Evolutionary conservation across 2,888 invertebrate species (phyloP).

Genomic region (Lasioglossum leucozonium): DNA sequence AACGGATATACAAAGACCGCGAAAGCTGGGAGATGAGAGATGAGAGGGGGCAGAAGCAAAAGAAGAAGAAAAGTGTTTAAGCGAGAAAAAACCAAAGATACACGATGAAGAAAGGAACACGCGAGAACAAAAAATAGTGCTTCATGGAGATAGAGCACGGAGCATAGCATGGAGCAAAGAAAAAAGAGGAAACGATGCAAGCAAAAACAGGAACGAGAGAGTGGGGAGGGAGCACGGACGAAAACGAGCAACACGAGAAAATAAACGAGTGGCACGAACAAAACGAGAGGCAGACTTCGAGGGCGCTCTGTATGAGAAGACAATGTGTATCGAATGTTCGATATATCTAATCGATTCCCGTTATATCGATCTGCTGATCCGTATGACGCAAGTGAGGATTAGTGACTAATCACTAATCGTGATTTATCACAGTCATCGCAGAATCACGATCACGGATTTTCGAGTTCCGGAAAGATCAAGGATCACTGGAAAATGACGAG

Average conservation of each 20-base stretch:
- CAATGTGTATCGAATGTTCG: constrained; percentile 33
- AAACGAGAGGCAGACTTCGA: constrained; percentile 28
- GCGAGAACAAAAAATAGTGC: neutral
- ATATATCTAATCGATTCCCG: too few species aligned
- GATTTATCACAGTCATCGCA: too few species aligned
- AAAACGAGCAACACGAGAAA: neutral
- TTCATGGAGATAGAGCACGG: constrained; percentile 10
- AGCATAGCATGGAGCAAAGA: neutral
- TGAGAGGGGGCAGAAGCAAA: neutral
- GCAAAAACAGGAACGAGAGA: constrained; percentile 14
- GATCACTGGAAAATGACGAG: too few species aligned
- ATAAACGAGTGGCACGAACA: neutral
- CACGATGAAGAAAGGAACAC: constrained; percentile 22
- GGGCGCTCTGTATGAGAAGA: constrained; percentile 10
- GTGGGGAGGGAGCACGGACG: neutral
- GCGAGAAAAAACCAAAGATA: neutral
- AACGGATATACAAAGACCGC: constrained; percentile 40
- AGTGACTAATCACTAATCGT: too few species aligned
- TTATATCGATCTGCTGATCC: too few species aligned
- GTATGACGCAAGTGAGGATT: too few species aligned
- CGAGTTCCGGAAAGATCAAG: too few species aligned
- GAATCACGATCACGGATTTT: too few species aligned
- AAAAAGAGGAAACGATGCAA: neutral
- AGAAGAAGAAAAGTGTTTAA: neutral
- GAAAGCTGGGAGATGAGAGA: neutral